Evolutionary conservation across 2,888 invertebrate species (phyloP), one percentile per base, ranked within the genome.

Genomic region (Zhengitettix transpicula): DNA sequence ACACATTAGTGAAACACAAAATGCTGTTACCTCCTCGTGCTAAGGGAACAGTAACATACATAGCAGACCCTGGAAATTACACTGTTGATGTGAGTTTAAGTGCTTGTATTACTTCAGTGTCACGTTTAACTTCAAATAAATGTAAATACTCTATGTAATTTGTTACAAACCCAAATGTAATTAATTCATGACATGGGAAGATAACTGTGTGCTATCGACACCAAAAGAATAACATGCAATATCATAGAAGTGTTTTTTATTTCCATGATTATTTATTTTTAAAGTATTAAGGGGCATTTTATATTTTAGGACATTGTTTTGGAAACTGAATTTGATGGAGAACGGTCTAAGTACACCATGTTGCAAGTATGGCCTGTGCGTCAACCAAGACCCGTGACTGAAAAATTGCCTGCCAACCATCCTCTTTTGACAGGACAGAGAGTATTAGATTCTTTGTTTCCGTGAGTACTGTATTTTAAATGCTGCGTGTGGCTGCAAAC

Each of bases 361-460:
- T 79, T 99, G 77, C 99, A 99, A 80, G 92, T 99, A 65, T 99
- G 99, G 99, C 99, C 99, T 10, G 99, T 99, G 67, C 88, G 99
- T 73, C 94, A 95, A 75, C 94, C 97, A 62, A 82, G 99, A 65
- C 99, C 99, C 51, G 87, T 87, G 62, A 90, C 95, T 16, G 99
- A 99, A 78, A 99, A 99, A 78, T 79, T 98, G 67, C 97, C 97
- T 61, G 97, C 98, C 70, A 99, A 99, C 80, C 89, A 96, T 74
- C 99, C 99, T 56, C 81, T 99, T 70, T 82, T 99, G 65, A 98
- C 98, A 67, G 99, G 99, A 1, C 99, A 99, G 77, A 83, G 99
- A 64, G 98, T 99, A 57, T 80, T 99, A 63, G 99, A 99, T 78
- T 91, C 98, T 1, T 82, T 99, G 56, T 99, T 99, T 82, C 99